Evolutionary conservation across 2,113 vertebrate genomes (phyloP), one percentile per base, ranked within the genome.

Genomic region (Muscicapa adusta): DNA sequence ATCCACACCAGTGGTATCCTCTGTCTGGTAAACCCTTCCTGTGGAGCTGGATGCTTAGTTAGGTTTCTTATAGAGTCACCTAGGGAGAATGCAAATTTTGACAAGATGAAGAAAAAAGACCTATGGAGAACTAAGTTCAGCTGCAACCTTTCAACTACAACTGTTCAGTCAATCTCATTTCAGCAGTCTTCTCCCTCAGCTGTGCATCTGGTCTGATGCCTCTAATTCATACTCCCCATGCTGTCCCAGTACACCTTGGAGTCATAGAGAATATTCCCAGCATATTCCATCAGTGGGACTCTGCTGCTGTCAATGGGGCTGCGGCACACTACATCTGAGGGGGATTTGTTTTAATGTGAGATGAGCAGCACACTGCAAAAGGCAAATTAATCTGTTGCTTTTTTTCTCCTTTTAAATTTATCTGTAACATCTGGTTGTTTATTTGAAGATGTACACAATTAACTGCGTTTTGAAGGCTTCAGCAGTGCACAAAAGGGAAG

Each of bases 101-200:
- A 70, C 25, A 83, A 76, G 43, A 85, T 82, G n/a, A 93, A 93
- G 66, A 72, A 74, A 71, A 87, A 82, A 22, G 25, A 68, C 73
- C 20, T 31, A 11, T 7, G 7, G 28, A 31, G 22, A 63, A 18
- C 22, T 25, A 63, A 94, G 51, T 34, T 78, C 34, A 72, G 9
- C n/a, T 72, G 8, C 34, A 20, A 34, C 5, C 2, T 79, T 79
- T 57, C 48, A 76, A 18, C 45, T 76, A 17, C 53, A 65, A 10
- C 36, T 42, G 22, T 79, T 79, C 66, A 61, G 36, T 75, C 24
- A 68, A 42, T 73, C 58, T 75, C 18, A 16, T 50, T 89, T 75
- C 36, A 36, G 22, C 6, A 42, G 2, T 54, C 67, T 79, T 68
- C 33, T 73, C 33, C 31, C 66, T 85, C 8, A 6, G 10, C 50